Conservation (phyloP, 2,113 vertebrate species). For the Datnioides undecimradiatus region DNA sequence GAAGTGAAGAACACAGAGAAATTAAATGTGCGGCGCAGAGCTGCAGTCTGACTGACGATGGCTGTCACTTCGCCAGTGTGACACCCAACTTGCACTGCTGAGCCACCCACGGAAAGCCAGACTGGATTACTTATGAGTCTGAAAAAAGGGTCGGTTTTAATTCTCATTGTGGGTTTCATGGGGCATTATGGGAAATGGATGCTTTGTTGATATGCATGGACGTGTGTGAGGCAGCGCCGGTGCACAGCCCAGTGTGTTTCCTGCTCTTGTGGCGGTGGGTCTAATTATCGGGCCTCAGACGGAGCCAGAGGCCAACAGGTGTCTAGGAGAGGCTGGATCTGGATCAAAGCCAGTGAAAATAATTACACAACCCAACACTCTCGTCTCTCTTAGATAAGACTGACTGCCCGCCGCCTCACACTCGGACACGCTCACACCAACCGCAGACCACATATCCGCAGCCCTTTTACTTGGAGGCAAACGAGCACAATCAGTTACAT, state of each 20-base stretch:
- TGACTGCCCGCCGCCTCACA: constrained; percentile 46
- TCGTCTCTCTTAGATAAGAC: constrained; percentile 63
- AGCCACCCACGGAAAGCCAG: constrained; percentile 24
- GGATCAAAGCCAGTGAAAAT: constrained; percentile 83
- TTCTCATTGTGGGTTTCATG: background rate
- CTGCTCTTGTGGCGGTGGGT: constrained; percentile 47
- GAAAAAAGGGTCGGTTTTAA: background rate
- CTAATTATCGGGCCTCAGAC: constrained; percentile 80
- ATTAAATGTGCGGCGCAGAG: constrained; percentile 60
- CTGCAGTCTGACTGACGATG: constrained; percentile 42
- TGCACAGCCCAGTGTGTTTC: constrained; percentile 13
- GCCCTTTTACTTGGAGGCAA: constrained; percentile 35
- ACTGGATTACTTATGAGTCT: background rate
- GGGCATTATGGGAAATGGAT: background rate
- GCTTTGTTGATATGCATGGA: background rate
- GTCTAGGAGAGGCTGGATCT: constrained; percentile 73
- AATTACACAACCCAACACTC: constrained; percentile 76
- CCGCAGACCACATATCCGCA: constrained; percentile 41
- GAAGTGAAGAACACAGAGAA: constrained; percentile 64
- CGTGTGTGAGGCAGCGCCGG: background rate
- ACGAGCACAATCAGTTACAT: constrained; percentile 29
- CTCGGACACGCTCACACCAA: constrained; percentile 58
- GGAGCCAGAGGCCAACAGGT: constrained; percentile 79
- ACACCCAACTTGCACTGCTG: constrained; percentile 3
- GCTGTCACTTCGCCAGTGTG: constrained; percentile 54